These are phyloP conservation scores for Drosophila subobscura DNA, from an alignment of 1,140 invertebrate species.

Conservation along the genomic window DNA sequence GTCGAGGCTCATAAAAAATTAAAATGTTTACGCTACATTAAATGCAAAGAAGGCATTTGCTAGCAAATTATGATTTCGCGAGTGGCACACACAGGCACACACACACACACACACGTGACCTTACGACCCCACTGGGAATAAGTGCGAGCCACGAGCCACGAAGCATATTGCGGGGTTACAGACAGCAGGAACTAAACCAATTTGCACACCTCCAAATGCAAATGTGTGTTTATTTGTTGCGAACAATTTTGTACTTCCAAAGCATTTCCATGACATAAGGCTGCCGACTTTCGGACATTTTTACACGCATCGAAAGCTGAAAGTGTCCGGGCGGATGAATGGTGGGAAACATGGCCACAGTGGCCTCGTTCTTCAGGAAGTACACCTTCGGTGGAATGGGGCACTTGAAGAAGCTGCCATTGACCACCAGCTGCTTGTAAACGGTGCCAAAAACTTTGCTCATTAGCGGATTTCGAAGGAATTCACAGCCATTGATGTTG, in stretches of 20 bases:
- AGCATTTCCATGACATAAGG: conserved; percentile 49
- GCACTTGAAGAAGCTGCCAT: conserved; percentile 50
- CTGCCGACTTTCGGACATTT: conserved; percentile 6
- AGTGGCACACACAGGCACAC: conserved; percentile 26
- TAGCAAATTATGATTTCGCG: conserved; percentile 74
- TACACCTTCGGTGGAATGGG: conserved; percentile 44
- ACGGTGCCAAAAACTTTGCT: conserved; percentile 10
- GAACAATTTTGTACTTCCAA: conserved; percentile 44
- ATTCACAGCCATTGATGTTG: conserved; percentile 42
- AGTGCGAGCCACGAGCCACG: conserved; percentile 40
- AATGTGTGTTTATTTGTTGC: conserved; percentile 50
- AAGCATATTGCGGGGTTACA: conserved; percentile 23
- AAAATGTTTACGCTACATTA: conserved; percentile 81
- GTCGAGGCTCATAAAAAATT: conserved; percentile 72
- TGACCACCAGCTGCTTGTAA: conserved; percentile 46
- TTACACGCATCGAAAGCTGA: conserved; percentile 18
- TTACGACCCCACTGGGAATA: conserved; percentile 63
- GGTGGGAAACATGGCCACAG: neutral
- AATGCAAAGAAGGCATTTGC: conserved; percentile 68
- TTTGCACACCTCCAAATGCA: conserved; percentile 37
- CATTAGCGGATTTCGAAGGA: conserved; percentile 29
- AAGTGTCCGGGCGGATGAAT: conserved; percentile 32
- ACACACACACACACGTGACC: conserved; percentile 25
- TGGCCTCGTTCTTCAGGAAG: conserved; percentile 6
- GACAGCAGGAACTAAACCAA: conserved; percentile 28